These are phyloP conservation scores for Epirrhoe tristata DNA, from an alignment of 2,888 invertebrate genomes.

Conservation along the genomic window DNA sequence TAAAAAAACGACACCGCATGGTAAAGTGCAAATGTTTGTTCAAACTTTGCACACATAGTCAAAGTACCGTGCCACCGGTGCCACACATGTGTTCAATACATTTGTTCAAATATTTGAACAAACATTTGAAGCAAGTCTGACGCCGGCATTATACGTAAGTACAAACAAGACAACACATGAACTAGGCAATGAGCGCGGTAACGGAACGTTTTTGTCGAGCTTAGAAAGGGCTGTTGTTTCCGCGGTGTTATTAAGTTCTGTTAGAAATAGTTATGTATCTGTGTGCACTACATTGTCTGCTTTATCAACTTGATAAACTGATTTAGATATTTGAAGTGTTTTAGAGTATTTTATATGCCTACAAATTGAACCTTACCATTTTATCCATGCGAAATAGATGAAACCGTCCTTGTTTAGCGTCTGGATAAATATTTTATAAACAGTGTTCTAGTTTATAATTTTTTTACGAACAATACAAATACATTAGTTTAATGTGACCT, in stretches of 20 bases:
- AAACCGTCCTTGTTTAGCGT: neutral
- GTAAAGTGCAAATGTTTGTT: too few relatives aligned
- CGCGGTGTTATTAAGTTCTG: conserved; percentile 5
- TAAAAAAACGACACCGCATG: too few relatives aligned
- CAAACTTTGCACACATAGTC: too few relatives aligned
- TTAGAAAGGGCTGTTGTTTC: conserved; percentile 14
- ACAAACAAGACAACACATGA: conserved; percentile 23
- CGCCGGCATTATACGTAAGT: too few relatives aligned
- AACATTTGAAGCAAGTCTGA: too few relatives aligned
- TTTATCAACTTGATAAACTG: neutral
- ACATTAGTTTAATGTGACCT: conserved; percentile 9
- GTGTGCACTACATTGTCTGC: conserved; percentile 3
- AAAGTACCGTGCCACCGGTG: too few relatives aligned
- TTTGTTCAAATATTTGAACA: too few relatives aligned
- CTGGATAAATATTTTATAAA: neutral
- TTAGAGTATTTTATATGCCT: too few relatives aligned
- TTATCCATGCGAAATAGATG: neutral
- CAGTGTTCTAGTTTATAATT: neutral
- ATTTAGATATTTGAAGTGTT: too few relatives aligned
- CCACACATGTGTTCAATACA: too few relatives aligned
- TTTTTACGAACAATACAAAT: neutral
- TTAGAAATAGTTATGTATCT: conserved; percentile 8
- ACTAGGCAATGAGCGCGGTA: conserved; percentile 18
- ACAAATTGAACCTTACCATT: neutral
- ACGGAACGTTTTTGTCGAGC: conserved; percentile 16